Evolutionary conservation across 2,797 vertebrate genomes (phyloP).

Genomic region (Squalus acanthias): DNA sequence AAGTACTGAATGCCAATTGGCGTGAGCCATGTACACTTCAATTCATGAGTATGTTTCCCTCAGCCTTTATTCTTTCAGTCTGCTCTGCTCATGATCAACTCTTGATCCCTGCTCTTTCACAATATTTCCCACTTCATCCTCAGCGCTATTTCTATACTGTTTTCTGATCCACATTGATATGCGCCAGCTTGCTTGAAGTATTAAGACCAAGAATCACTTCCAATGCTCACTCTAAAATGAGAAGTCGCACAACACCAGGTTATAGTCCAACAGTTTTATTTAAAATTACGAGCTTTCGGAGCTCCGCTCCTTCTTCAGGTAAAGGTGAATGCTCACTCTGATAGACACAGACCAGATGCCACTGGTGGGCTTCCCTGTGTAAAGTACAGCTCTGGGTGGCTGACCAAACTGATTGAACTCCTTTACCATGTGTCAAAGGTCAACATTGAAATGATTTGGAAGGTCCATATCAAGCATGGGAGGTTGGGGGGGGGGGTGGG

Average conservation of each 20-base stretch:
- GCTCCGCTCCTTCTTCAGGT: too few relatives aligned
- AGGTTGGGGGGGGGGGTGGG: too few relatives aligned
- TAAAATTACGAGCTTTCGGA: too few relatives aligned
- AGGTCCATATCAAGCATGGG: background rate
- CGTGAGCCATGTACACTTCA: background rate
- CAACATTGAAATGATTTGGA: background rate
- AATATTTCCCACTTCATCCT: background rate
- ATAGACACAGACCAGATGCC: background rate
- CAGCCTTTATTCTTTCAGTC: background rate
- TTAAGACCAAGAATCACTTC: background rate
- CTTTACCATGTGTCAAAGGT: background rate
- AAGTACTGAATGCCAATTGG: background rate
- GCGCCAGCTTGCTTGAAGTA: background rate
- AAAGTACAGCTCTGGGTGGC: background rate
- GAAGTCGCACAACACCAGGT: too few relatives aligned
- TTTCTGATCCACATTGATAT: background rate
- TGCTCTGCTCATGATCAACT: background rate
- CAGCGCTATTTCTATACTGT: background rate
- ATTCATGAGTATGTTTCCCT: background rate
- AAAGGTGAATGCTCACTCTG: background rate
- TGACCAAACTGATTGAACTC: background rate
- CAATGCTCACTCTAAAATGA: background rate
- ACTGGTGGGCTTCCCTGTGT: background rate
- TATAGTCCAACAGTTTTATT: too few relatives aligned
- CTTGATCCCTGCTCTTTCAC: background rate